A percentile compares a stretch with the other conserved stretches of the same genome.
phyloP scores from a whole-genome alignment of 2,797 vertebrate genomes.

The Leptodactylus fallax region DNA sequence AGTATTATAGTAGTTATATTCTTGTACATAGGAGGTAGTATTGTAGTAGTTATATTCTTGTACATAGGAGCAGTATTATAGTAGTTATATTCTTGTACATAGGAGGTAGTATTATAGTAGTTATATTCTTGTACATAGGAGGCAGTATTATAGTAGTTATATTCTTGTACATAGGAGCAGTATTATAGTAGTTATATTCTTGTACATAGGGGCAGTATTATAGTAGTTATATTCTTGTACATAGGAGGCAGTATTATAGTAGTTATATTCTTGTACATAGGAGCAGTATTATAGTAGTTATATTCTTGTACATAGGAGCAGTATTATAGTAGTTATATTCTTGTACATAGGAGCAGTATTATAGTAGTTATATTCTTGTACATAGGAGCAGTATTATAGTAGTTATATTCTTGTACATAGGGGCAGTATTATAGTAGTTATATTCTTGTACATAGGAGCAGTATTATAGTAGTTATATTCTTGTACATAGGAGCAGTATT shows the following conservation, averaged over 20 bases:
- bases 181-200: too few species aligned
- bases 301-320: slow-evolving; percentile 2
- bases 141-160: too few species aligned
- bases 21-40: background rate
- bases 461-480: too few species aligned
- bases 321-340: slow-evolving; percentile 3
- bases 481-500: background rate
- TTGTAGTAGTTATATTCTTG: slow-evolving; percentile 15
- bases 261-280: background rate
- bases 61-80: slow-evolving; percentile 8
- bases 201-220: background rate
- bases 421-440: too few species aligned
- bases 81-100: slow-evolving; percentile 11
- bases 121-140: too few species aligned
- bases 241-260: slow-evolving; percentile 2
- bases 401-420: background rate
- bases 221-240: slow-evolving; percentile 14
- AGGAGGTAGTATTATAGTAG: background rate
- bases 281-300: background rate
- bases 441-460: too few species aligned
- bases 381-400: background rate
- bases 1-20: background rate
- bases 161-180: too few species aligned
- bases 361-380: slow-evolving; percentile 9
- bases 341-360: background rate